A percentile compares a stretch with the other conserved stretches of the same genome.
Evolutionary conservation across 1,140 invertebrate species (phyloP).

Genomic region (Paramacrobiotus metropolitanus): DNA sequence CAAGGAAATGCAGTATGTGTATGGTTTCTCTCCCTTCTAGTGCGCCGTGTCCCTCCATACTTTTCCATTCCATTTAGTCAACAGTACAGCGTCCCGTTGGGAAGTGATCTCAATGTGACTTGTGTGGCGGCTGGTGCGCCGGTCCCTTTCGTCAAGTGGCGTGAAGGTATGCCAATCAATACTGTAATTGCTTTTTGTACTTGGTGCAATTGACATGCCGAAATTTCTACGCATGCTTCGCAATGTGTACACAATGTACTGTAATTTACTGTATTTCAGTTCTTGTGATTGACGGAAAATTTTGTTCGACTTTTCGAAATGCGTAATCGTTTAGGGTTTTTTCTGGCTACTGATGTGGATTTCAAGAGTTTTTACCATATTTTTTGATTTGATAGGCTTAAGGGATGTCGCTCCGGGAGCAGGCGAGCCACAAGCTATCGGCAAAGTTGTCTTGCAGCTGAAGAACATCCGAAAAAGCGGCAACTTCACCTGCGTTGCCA

Average conservation of each 20-base stretch:
- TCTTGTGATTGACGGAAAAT: background rate
- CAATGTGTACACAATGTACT: too few relatives aligned
- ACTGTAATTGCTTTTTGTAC: too few relatives aligned
- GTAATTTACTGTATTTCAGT: too few relatives aligned
- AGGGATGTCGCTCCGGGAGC: constrained; percentile 4
- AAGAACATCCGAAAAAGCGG: constrained; percentile 65
- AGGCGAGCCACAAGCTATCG: constrained; percentile 22
- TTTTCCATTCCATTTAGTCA: constrained; percentile 70
- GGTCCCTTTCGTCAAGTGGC: constrained; percentile 91
- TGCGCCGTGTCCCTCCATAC: constrained; percentile 68
- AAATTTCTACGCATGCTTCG: too few relatives aligned
- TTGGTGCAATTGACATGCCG: too few relatives aligned
- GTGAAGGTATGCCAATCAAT: constrained; percentile 57
- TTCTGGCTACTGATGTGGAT: background rate
- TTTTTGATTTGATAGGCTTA: constrained; percentile 6
- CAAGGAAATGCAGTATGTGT: background rate
- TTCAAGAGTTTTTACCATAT: too few relatives aligned
- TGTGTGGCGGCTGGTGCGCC: constrained; percentile 90
- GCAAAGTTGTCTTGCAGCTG: constrained; percentile 53
- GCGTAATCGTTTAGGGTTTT: constrained; percentile 23
- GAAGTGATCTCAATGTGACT: constrained; percentile 65
- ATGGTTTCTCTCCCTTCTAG: constrained; percentile 29
- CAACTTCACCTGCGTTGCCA: constrained; percentile 87
- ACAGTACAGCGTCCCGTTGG: constrained; percentile 62
- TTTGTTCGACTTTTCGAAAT: background rate